Evolutionary conservation across 2,797 vertebrate genomes (phyloP), one percentile per base, ranked within the genome.

Genomic region (Rhabdomys pumilio): DNA sequence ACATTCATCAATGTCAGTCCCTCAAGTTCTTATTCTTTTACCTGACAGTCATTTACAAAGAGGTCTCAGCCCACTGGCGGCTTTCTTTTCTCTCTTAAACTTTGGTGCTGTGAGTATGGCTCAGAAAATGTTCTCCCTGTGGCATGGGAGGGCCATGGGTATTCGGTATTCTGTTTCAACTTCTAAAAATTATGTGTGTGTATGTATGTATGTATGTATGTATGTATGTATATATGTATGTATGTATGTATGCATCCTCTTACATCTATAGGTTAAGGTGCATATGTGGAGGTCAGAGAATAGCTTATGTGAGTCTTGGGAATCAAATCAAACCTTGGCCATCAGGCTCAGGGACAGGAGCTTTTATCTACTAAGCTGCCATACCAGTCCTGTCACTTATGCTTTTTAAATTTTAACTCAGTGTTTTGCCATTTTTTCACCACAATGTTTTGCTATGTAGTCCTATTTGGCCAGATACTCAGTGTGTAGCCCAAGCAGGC

Each of bases 131-230:
- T 57, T 75, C 63, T 44, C 29, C 57, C 50, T 7, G 1, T 17
- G 91, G 57, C 31, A 0, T 20, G 9, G 72, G n/a, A 26, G n/a
- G 50, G 12, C 6, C 69, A 6, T 76, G 22, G 6, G n/a, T 44
- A 53, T 69, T 96, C 84, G 6, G n/a, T 44, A 53, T 69, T 96
- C 84, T 75, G 38, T 93, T 95, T 92, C 31, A 83, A 31, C 41
- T 85, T 85, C 22, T 34, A 57, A 81, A 41, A 81, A 13, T 65
- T 50, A 19, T 19, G 34, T 61, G 44, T 44, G 6, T 61, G 57
- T 53, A 29, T 41, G n/a, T 29, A 57, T 57, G 55, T 34, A 82
- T 65, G 59, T 24, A 31, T 55, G 50, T 34, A 13, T 31, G 44
- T 50, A 31, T 67, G 17, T 81, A 1, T 76, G 20, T 38, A 14